These are phyloP conservation scores for Crocuta crocuta DNA, from an alignment of 2,113 vertebrate genomes.

Conservation along the genomic window DNA sequence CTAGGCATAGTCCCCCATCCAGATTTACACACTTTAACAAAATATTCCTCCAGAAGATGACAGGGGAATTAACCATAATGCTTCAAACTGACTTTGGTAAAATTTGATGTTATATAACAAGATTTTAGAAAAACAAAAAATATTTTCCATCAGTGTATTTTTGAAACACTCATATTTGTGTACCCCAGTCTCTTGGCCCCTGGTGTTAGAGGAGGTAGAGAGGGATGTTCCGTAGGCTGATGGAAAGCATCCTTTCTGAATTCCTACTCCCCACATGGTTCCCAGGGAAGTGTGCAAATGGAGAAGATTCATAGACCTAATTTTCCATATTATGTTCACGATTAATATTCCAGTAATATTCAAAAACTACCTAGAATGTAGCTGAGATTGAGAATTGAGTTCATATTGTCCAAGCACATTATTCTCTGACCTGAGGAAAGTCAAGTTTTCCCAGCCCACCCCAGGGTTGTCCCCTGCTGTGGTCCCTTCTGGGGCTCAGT, in stretches of 20 bases:
- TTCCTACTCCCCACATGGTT: not conserved
- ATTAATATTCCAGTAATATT: not conserved
- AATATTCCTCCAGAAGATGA: not conserved
- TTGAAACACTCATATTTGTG: not conserved
- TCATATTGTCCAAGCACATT: not conserved
- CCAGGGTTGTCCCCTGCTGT: not conserved
- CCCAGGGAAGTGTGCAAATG: not conserved
- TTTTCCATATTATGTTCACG: not conserved
- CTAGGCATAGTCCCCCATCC: not conserved
- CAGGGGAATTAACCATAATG: not conserved
- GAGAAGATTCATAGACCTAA: not conserved
- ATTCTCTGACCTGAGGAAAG: not conserved
- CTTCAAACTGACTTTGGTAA: constrained; percentile 26
- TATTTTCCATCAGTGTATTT: not conserved
- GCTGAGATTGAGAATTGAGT: not conserved
- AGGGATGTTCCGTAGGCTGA: not conserved
- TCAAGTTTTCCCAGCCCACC: too few species aligned
- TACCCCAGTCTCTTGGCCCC: not conserved
- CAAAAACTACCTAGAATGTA: not conserved
- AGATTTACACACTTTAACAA: not conserved
- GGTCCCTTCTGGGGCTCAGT: not conserved
- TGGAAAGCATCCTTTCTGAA: not conserved
- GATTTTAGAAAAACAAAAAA: not conserved
- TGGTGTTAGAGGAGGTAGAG: not conserved
- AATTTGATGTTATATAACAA: not conserved